Conservation (phyloP, 2,113 vertebrate species). For the Ptyas mucosa region DNA sequence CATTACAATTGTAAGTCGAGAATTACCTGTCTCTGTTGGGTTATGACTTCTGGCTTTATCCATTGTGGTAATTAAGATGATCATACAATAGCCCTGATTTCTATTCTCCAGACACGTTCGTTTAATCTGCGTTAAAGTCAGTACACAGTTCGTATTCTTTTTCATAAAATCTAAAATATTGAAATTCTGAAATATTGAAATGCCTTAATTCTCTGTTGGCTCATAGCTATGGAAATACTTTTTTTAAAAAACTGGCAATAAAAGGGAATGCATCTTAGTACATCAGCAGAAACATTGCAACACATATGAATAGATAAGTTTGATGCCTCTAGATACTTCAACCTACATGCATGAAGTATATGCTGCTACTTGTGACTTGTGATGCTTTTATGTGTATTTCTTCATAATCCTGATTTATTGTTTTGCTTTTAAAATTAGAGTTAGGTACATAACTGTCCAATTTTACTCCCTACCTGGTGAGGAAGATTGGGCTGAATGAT, state of each 20-base stretch:
- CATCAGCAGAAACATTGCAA: neutral
- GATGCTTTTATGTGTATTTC: neutral
- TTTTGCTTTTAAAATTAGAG: neutral
- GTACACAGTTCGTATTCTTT: neutral
- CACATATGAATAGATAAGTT: neutral
- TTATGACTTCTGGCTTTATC: neutral
- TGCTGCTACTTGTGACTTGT: neutral
- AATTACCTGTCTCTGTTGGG: neutral
- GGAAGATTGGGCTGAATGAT: neutral
- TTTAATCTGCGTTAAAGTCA: neutral
- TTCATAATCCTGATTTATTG: neutral
- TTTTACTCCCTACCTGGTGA: neutral
- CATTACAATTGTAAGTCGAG: neutral
- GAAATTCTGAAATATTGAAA: neutral
- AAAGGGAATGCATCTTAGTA: neutral
- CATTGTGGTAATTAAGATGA: neutral
- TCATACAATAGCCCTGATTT: neutral
- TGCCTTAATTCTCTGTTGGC: neutral
- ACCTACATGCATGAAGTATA: neutral
- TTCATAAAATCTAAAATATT: neutral
- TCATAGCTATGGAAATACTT: neutral
- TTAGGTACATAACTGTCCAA: neutral
- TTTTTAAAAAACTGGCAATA: neutral
- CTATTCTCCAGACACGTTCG: neutral
- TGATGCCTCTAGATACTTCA: neutral